These are phyloP conservation scores for Gymnarchus niloticus DNA, from an alignment of 2,113 vertebrate genomes.

Conservation along the genomic window DNA sequence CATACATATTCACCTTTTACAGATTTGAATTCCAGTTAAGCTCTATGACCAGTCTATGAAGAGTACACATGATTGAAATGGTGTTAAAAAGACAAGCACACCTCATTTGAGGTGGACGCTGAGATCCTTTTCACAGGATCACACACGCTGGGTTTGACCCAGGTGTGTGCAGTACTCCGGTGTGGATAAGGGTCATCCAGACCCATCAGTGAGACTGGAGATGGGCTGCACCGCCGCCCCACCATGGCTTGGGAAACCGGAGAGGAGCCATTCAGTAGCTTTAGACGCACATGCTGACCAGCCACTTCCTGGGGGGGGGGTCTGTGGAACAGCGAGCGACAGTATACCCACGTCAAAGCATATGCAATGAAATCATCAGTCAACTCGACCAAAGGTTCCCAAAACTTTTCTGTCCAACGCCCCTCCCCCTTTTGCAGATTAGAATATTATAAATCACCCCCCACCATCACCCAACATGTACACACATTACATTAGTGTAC, in stretches of 20 bases:
- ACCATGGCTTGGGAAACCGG: background rate
- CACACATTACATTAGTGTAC: too few relatives aligned
- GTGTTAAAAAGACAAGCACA: too few relatives aligned
- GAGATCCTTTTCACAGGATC: too few relatives aligned
- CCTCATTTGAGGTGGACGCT: background rate
- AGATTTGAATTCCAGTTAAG: too few relatives aligned
- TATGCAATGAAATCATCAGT: background rate
- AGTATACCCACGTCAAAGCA: background rate
- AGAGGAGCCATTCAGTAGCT: slow-evolving; percentile 11
- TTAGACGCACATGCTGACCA: slow-evolving; percentile 22
- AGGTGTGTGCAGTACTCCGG: background rate
- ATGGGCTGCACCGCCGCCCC: background rate
- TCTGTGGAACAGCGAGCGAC: too few relatives aligned
- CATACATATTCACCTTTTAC: too few relatives aligned
- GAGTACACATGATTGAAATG: too few relatives aligned
- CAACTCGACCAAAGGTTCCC: background rate
- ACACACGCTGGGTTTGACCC: too few relatives aligned
- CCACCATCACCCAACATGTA: too few relatives aligned
- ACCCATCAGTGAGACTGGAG: background rate
- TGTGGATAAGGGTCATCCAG: slow-evolving; percentile 20
- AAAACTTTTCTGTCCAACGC: too few relatives aligned
- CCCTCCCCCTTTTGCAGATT: too few relatives aligned
- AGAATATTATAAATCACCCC: too few relatives aligned
- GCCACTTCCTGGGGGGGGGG: background rate
- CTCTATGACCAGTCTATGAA: background rate